Conservation (phyloP, 2,797 vertebrate species). For the Oreortyx pictus region DNA sequence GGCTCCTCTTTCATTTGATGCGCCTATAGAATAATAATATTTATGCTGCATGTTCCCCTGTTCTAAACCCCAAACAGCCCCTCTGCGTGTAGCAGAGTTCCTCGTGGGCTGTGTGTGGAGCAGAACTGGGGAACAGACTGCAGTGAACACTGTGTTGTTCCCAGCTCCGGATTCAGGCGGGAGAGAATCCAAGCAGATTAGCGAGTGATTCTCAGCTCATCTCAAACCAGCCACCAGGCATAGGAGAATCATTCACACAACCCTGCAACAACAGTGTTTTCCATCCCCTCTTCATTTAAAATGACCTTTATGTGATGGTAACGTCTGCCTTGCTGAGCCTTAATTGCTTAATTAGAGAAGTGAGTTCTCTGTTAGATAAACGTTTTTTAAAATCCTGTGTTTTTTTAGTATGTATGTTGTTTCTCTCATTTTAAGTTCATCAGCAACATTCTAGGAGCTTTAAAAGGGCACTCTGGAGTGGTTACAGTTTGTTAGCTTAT, state of each 20-base stretch:
- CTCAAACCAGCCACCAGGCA: constrained; percentile 23
- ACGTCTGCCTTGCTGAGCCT: constrained; percentile 65
- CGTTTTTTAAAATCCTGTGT: constrained; percentile 32
- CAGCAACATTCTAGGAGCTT: constrained; percentile 19
- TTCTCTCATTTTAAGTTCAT: constrained; percentile 50
- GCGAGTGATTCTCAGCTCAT: neutral
- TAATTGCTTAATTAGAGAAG: constrained; percentile 78
- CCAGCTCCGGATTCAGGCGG: neutral
- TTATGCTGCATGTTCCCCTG: neutral
- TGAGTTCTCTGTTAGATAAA: constrained; percentile 62
- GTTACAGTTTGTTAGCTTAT: neutral
- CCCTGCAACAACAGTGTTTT: neutral
- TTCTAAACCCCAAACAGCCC: neutral
- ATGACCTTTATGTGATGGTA: constrained; percentile 71
- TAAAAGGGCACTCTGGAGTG: neutral
- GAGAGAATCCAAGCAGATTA: neutral
- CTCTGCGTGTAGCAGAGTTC: neutral
- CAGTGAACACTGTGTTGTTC: rapidly evolving
- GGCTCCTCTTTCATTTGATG: neutral
- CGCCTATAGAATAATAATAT: neutral
- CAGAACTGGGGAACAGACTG: neutral
- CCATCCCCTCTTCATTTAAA: constrained; percentile 60
- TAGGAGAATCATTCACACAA: constrained; percentile 50
- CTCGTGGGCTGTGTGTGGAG: rapidly evolving
- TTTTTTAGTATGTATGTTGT: constrained; percentile 12